These are phyloP conservation scores for Protophormia terraenovae DNA, from an alignment of 2,888 invertebrate genomes.

Conservation along the genomic window DNA sequence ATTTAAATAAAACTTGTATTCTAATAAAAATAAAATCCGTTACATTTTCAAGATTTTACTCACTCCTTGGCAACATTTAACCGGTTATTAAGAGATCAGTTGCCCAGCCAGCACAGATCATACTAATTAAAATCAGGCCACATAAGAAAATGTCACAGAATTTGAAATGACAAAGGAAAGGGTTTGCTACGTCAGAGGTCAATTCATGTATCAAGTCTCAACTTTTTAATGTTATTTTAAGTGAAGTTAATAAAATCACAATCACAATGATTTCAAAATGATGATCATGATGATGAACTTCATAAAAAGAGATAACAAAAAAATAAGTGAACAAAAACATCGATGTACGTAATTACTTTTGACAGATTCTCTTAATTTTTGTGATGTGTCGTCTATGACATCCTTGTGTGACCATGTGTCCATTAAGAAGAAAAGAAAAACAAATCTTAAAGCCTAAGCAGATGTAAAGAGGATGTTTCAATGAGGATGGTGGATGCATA, in stretches of 20 bases:
- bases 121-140: constrained; percentile 44
- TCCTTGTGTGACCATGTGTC: constrained; percentile 50
- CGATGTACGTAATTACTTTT: constrained; percentile 57
- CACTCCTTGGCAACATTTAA: background rate
- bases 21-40: background rate
- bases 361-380: constrained; percentile 48
- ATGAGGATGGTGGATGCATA: too few relatives aligned
- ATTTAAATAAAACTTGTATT: background rate
- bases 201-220: constrained; percentile 22
- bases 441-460: constrained; percentile 36
- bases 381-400: constrained; percentile 58
- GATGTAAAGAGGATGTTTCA: constrained; percentile 37
- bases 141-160: constrained; percentile 11
- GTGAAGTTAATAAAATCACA: constrained; percentile 61
- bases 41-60: background rate
- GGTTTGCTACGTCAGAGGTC: constrained; percentile 3
- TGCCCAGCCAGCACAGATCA: background rate
- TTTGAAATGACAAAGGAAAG: background rate
- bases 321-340: constrained; percentile 3
- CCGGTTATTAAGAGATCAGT: constrained; percentile 47
- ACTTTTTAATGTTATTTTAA: constrained; percentile 58
- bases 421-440: constrained; percentile 35
- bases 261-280: constrained; percentile 20
- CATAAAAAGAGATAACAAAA: background rate
- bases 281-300: constrained; percentile 36